Evolutionary conservation across 2,888 invertebrate species (phyloP).

Genomic region (Drosophila mimica): DNA sequence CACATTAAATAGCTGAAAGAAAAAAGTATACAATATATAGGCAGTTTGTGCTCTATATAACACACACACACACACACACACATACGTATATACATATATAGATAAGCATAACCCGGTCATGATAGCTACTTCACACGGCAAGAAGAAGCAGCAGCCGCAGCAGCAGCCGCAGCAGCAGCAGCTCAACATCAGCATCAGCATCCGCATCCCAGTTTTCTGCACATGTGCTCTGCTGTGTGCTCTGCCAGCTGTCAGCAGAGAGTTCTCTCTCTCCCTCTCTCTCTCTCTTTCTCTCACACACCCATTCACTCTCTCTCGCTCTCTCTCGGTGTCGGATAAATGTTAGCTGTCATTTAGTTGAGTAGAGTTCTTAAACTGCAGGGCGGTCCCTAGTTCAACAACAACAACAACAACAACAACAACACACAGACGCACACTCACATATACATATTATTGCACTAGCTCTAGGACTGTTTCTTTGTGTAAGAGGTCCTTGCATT

Average conservation of each 20-base stretch:
- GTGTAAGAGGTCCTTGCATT: conserved; percentile 64
- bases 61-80: conserved; percentile 36
- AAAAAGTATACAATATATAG: conserved; percentile 17
- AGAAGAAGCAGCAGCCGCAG: conserved; percentile 28
- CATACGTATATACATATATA: conserved; percentile 26
- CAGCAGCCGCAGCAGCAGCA: conserved; percentile 42
- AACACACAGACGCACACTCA: not conserved
- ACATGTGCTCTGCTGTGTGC: conserved; percentile 37
- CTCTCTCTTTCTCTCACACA: conserved; percentile 13
- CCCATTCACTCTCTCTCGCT: not conserved
- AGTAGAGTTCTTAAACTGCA: conserved; percentile 13
- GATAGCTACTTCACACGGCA: conserved; percentile 33
- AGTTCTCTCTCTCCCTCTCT: conserved; percentile 12
- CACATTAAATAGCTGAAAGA: conserved; percentile 34
- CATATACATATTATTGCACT: conserved; percentile 19
- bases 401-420: not conserved
- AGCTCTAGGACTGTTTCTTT: conserved; percentile 64
- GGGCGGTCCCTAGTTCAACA: conserved; percentile 20
- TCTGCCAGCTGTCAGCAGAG: conserved; percentile 27
- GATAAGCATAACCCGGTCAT: conserved; percentile 72
- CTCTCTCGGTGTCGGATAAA: conserved; percentile 59
- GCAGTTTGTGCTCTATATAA: conserved; percentile 62
- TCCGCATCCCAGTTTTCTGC: conserved; percentile 52
- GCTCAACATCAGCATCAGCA: conserved; percentile 47
- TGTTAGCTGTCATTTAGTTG: conserved; percentile 43